Conservation (phyloP, 2,113 vertebrate species). For the Nannobrachium achirus region DNA sequence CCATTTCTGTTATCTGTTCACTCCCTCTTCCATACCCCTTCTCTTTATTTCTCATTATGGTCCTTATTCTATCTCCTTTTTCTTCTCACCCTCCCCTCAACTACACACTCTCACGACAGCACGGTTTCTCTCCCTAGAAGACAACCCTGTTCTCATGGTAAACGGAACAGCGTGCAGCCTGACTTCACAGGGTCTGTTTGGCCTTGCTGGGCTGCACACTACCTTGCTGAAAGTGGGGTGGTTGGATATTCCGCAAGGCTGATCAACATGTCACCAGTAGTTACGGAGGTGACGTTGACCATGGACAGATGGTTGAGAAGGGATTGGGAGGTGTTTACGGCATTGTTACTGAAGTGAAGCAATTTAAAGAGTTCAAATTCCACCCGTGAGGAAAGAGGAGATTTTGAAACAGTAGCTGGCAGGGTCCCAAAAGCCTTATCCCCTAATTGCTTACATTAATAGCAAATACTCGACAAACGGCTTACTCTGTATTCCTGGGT, state of each 20-base stretch:
- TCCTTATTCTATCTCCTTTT: background rate
- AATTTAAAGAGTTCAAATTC: conserved; percentile 72
- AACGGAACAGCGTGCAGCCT: conserved; percentile 50
- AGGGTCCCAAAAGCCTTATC: conserved; percentile 64
- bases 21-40: background rate
- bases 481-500: conserved; percentile 64
- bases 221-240: conserved; percentile 50
- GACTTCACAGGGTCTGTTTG: conserved; percentile 44
- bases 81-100: background rate
- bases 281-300: conserved; percentile 71
- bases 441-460: conserved; percentile 76
- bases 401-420: conserved; percentile 75
- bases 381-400: conserved; percentile 57
- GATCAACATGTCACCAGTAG: conserved; percentile 63
- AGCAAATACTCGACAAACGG: conserved; percentile 69
- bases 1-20: conserved; percentile 6
- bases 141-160: conserved; percentile 37
- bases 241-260: conserved; percentile 62
- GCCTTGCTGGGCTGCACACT: conserved; percentile 48
- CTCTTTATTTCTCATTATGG: conserved; percentile 16
- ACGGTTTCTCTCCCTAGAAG: conserved; percentile 7
- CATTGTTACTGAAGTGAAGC: conserved; percentile 74
- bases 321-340: conserved; percentile 68
- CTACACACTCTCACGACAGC: conserved; percentile 20
- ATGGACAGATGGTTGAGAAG: conserved; percentile 62